Percentiles rank a stretch among this genome's conserved stretches.
These are phyloP conservation scores for Gymnarchus niloticus DNA, from an alignment of 2,113 vertebrate genomes.

Conservation along the genomic window DNA sequence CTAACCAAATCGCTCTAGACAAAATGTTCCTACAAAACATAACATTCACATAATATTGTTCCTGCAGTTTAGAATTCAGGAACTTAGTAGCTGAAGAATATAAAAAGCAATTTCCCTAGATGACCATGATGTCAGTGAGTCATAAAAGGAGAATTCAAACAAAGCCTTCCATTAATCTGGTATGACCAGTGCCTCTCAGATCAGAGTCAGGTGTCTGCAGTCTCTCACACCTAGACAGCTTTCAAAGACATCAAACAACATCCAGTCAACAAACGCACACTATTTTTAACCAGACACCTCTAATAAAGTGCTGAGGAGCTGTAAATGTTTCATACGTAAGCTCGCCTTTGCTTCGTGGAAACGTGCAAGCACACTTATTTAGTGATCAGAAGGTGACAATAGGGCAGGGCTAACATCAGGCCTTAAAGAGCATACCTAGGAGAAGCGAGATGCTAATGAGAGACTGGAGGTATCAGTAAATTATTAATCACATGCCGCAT, in stretches of 20 bases:
- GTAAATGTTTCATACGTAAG: conserved; percentile 72
- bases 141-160: conserved; percentile 41
- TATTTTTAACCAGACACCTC: conserved; percentile 74
- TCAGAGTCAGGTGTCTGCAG: conserved; percentile 48
- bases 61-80: not conserved
- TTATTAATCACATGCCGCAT: conserved; percentile 72
- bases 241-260: conserved; percentile 68
- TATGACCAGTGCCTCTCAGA: conserved; percentile 41
- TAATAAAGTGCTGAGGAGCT: conserved; percentile 73
- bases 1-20: not conserved
- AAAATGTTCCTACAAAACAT: not conserved
- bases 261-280: conserved; percentile 65
- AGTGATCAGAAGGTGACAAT: conserved; percentile 72
- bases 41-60: not conserved
- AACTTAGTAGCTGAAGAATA: not conserved
- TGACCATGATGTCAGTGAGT: conserved; percentile 20
- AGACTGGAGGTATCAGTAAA: conserved; percentile 72
- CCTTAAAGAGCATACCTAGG: conserved; percentile 69
- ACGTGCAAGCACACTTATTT: conserved; percentile 77
- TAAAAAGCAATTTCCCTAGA: not conserved
- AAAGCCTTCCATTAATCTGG: conserved; percentile 55
- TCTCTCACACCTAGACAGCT: conserved; percentile 16
- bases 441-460: conserved; percentile 67
- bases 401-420: conserved; percentile 65
- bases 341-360: conserved; percentile 68